phyloP scores from a whole-genome alignment of 1,140 invertebrate genomes.

The Panagrolaimus sp. region DNA sequence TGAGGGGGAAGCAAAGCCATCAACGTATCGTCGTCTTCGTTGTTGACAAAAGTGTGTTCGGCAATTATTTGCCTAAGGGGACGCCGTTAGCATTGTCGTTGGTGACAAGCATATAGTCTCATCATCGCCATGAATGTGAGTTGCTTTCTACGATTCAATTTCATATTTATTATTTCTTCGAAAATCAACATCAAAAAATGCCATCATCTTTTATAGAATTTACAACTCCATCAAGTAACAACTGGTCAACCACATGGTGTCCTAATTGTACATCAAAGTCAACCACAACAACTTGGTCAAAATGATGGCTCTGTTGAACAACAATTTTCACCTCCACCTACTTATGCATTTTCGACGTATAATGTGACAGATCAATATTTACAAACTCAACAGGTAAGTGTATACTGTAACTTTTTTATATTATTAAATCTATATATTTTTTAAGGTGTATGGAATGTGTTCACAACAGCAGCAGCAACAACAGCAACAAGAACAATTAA shows the following conservation, averaged over 20 bases:
- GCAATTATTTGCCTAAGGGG: neutral
- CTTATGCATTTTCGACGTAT: neutral
- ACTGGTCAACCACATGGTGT: neutral
- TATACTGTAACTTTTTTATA: neutral
- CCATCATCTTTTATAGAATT: neutral
- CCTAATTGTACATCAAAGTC: neutral
- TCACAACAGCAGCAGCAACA: neutral
- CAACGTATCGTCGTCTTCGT: too few species aligned
- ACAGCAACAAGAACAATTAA: neutral
- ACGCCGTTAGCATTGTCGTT: constrained; percentile 13
- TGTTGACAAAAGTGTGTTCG: neutral
- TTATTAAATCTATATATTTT: neutral
- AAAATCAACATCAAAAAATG: too few species aligned
- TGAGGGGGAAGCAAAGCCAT: too few species aligned
- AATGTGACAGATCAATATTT: constrained; percentile 4
- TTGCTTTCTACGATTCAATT: neutral
- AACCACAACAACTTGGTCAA: neutral
- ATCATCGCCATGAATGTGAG: constrained; percentile 14
- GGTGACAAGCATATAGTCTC: neutral
- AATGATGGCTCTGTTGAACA: constrained; percentile 5
- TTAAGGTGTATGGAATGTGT: constrained; percentile 10
- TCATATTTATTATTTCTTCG: too few species aligned
- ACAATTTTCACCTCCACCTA: neutral
- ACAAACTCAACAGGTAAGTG: neutral
- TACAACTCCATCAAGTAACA: neutral